A percentile compares a stretch with the other conserved stretches of the same genome.
Evolutionary conservation across 2,797 vertebrate genomes (phyloP).

Genomic region (Agapornis canus): DNA sequence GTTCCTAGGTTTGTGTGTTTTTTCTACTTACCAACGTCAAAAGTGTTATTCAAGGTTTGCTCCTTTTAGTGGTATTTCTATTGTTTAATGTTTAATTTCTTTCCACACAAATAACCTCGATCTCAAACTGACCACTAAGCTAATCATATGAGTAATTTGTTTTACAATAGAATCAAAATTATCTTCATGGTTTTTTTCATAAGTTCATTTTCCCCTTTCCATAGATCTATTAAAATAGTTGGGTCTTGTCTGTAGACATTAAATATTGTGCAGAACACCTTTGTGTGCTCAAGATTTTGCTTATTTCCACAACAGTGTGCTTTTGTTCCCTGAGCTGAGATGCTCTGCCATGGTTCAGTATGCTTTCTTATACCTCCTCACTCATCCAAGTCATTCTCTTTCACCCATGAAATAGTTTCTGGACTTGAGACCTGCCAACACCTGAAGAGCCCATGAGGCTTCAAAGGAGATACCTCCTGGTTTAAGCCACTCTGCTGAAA

Average conservation of each 20-base stretch:
- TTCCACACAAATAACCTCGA: background rate
- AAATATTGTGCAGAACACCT: background rate
- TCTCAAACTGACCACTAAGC: background rate
- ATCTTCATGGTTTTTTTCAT: background rate
- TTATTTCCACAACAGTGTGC: background rate
- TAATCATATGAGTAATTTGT: background rate
- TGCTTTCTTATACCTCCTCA: background rate
- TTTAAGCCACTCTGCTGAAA: background rate
- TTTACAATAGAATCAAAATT: background rate
- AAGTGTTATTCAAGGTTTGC: background rate
- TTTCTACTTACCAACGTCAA: background rate
- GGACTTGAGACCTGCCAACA: background rate
- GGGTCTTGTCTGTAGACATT: background rate
- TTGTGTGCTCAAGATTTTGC: background rate
- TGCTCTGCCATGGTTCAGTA: background rate
- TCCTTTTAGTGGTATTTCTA: background rate
- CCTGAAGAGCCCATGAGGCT: background rate
- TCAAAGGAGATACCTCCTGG: background rate
- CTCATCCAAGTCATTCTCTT: background rate
- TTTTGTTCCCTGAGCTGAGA: background rate
- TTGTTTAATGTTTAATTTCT: background rate
- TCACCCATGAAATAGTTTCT: background rate
- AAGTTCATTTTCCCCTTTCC: background rate
- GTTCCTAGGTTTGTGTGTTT: accelerated
- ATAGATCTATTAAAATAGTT: background rate